Base-by-base conservation (phyloP, 2,888 invertebrate genomes). In the Melipona beecheii region DNA sequence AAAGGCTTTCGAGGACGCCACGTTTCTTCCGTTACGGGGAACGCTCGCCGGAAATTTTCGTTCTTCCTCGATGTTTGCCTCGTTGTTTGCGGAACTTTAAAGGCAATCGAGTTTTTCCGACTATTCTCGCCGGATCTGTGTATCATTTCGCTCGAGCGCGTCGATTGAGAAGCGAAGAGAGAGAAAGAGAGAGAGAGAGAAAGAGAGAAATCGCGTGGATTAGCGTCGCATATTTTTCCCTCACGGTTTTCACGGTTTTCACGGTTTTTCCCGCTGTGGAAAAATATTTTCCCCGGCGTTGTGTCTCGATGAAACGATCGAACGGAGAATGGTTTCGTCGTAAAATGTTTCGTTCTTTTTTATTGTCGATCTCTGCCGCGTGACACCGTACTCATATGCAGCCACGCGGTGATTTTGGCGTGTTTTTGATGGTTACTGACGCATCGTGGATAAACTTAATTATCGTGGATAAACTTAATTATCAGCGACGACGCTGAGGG, bases 41-140 rank as follows among this genome's bases (percentile, higher is more conserved):
- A 68, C n/a, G 50, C 24, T 31, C 21, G 15, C 15, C 60, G 24
- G n/a, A 2, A 77, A 72, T 60, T 64, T 69, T 70, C 64, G 64
- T 64, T 58, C 52, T 60, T 21, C 31, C 70, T 17, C 49, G 27
- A 2, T 58, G 36, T 54, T 62, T 65, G 6, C 4, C 19, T 2
- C 21, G 15, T 15, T 77, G 56, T 78, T 81, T 78, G 64, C 17
- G n/a, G 11, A 77, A 72, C 75, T 80, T 76, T 66, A 76, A 43
- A 69, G 62, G 52, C 65, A 78, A 73, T 73, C 64, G 64, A 56
- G 73, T 36, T 78, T 78, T 73, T 65, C 31, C 54, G 43, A n/a
- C 9, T 13, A 65, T 74, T 74, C 65, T 36, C 64, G 54, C 52
- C 24, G 71, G 17, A 27, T 43, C 27, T 24, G 52, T 50, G 27